Percentiles rank a stretch among this genome's conserved stretches.
These are phyloP conservation scores for Salvelinus alpinus DNA, from an alignment of 2,113 vertebrate species.

Conservation along the genomic window DNA sequence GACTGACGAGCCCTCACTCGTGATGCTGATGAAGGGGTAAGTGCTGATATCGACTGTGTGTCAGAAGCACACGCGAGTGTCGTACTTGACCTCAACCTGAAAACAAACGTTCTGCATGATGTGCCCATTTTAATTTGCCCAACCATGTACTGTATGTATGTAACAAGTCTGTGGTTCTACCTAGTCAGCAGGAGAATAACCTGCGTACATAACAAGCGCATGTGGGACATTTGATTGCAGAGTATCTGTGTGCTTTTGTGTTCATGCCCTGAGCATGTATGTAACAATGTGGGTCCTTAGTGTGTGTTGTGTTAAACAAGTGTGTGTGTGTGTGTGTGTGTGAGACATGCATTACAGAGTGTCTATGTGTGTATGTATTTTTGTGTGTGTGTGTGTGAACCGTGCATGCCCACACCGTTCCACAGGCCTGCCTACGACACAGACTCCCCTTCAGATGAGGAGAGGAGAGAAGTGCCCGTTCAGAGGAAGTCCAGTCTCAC, in stretches of 20 bases:
- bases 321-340: not conserved
- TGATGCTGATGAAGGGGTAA: constrained; percentile 80
- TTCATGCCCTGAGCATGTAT: not conserved
- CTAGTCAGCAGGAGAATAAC: no score
- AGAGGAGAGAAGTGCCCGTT: constrained; percentile 60
- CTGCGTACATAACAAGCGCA: not conserved
- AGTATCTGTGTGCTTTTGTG: not conserved
- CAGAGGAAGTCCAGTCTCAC: constrained; percentile 78
- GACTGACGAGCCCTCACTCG: constrained; percentile 73
- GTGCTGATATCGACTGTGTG: constrained; percentile 46
- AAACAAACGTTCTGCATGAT: no score
- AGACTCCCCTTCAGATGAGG: constrained; percentile 61
- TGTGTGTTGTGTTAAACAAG: no score
- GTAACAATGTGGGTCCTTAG: no score
- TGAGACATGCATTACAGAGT: no score
- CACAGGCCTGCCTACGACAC: constrained; percentile 70
- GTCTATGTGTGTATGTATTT: not conserved
- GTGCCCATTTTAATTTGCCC: no score
- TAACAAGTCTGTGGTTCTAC: no score
- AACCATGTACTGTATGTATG: no score
- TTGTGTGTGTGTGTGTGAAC: not conserved
- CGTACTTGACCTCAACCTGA: not conserved
- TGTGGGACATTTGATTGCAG: not conserved
- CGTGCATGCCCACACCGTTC: constrained; percentile 38
- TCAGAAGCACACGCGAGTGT: constrained; percentile 16